Evolutionary conservation across 1,140 invertebrate species (phyloP).

Genomic region (Brachionus asplanchnoidis): DNA sequence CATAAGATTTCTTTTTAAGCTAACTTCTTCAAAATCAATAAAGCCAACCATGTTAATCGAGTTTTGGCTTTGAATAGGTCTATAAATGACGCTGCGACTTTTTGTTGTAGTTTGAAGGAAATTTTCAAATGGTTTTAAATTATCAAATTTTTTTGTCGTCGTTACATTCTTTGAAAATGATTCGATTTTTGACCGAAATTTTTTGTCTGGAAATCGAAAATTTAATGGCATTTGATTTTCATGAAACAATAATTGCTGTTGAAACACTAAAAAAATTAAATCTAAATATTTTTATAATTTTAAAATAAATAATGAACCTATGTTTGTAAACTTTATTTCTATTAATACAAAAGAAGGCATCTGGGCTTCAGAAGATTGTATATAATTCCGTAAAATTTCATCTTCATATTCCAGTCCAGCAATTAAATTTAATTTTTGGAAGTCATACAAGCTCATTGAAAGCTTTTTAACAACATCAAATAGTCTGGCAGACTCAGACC

Average conservation of each 20-base stretch:
- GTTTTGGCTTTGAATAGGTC: neutral
- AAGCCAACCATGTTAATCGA: neutral
- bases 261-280: neutral
- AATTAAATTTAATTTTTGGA: conserved; percentile 6
- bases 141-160: neutral
- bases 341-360: neutral
- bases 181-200: neutral
- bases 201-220: conserved; percentile 2
- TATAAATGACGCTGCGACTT: neutral
- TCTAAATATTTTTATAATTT: too few species aligned
- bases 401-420: neutral
- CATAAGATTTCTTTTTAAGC: neutral
- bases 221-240: neutral
- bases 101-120: neutral
- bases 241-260: neutral
- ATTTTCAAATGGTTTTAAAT: neutral
- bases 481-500: conserved; percentile 5
- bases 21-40: neutral
- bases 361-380: neutral
- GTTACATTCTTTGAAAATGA: neutral
- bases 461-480: conserved; percentile 5
- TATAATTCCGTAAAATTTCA: neutral
- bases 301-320: neutral
- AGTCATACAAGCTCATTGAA: neutral
- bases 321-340: neutral